Conservation (phyloP, 1,140 invertebrate species). For the Ephestia elutella region DNA sequence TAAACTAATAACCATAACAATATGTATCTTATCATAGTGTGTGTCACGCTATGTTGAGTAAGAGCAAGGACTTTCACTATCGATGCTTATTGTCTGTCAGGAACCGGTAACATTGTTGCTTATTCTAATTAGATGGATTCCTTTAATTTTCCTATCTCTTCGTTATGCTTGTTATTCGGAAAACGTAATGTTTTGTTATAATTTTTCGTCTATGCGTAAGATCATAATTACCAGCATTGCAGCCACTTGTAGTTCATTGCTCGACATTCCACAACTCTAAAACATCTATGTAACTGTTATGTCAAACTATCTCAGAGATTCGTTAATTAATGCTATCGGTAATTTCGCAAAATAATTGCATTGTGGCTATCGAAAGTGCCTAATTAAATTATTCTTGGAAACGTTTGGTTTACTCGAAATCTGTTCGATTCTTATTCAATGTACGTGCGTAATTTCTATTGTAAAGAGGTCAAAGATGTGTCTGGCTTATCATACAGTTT, state of each 20-base stretch:
- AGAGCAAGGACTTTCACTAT: slow-evolving; percentile 52
- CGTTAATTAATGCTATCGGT: background rate
- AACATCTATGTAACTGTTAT: background rate
- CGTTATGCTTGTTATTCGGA: too few species aligned
- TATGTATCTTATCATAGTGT: slow-evolving; percentile 3
- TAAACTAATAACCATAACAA: slow-evolving; percentile 6
- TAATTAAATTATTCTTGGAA: background rate
- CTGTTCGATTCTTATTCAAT: slow-evolving; percentile 29
- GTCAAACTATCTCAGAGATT: slow-evolving; percentile 3
- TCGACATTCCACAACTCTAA: background rate
- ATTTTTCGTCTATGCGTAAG: background rate
- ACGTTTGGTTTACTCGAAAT: background rate
- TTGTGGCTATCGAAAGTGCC: background rate
- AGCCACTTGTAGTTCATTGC: background rate
- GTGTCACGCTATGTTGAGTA: slow-evolving; percentile 34
- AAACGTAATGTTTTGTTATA: too few species aligned
- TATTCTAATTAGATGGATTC: too few species aligned
- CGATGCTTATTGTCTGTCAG: slow-evolving; percentile 15
- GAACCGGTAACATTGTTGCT: slow-evolving; percentile 21
- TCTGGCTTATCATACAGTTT: slow-evolving; percentile 36
- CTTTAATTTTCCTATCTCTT: too few species aligned
- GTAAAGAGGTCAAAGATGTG: slow-evolving; percentile 43
- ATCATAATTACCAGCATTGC: background rate
- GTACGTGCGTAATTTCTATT: slow-evolving; percentile 22
- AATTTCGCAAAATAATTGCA: background rate